Evolutionary conservation across 2,797 vertebrate species (phyloP), one percentile per base, ranked within the genome.

Genomic region (Schizopygopsis pylzovi): DNA sequence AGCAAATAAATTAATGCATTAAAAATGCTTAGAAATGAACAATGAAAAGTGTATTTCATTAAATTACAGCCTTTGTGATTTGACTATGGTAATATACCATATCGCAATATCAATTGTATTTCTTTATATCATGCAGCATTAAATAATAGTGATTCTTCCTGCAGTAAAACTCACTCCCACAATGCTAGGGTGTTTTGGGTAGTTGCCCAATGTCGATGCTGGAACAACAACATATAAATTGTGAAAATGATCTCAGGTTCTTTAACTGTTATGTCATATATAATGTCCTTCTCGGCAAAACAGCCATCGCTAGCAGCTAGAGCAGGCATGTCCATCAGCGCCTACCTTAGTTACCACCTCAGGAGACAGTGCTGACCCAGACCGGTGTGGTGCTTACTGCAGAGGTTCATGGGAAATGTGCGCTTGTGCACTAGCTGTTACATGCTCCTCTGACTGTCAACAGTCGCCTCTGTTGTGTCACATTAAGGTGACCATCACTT

Each of bases 391-490:
- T 33, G 59, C 6, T 41, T 45, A 33, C 37, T 20, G 61, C 59
- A 49, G 63, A 16, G 61, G 6, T 39, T 59, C 63, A 70, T 61
- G 49, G 45, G 39, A 82, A 37, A 56, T 15, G 4, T 43, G 18
- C 13, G 6, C 16, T 52, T 4, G 25, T 76, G 59, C 1, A n/a
- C 13, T n/a, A 86, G 76, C 43, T 47, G 72, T 84, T 77, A 75
- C 61, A 33, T 76, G 78, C 77, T 67, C 39, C 43, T 63, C n/a
- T 70, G 77, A 52, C 49, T 77, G 37, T 41, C 33, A 45, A 16
- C 54, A 28, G 22, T 37, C 22, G 28, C 22, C n/a, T 65, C 43
- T 41, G n/a, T 59, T 43, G n/a, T n/a, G 7, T 18, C 6, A 16
- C 67, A 72, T 56, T 82, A 41, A 25, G 13, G 22, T 0, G 1